phyloP scores from a whole-genome alignment of 2,797 vertebrate genomes.

The Fundulus diaphanus region DNA sequence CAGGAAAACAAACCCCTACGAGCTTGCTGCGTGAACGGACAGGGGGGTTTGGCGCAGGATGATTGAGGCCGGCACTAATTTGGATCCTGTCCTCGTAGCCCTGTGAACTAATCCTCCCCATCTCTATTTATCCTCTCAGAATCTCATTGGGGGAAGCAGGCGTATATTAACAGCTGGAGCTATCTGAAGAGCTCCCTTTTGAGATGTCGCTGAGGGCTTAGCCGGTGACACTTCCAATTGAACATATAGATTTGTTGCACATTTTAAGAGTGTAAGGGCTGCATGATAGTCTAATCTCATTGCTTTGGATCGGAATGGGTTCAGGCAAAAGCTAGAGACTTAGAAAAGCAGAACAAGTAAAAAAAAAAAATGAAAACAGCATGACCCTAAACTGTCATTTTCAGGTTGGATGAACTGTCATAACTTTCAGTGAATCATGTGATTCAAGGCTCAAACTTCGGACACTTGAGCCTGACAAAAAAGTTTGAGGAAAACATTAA shows the following conservation, averaged over 20 bases:
- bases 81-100: conserved; percentile 77
- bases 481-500: conserved; percentile 34
- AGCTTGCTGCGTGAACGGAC: conserved; percentile 23
- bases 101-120: conserved; percentile 77
- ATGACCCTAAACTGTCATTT: conserved; percentile 75
- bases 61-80: conserved; percentile 76
- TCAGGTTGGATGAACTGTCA: conserved; percentile 55
- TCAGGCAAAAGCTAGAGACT: conserved; percentile 57
- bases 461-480: conserved; percentile 10
- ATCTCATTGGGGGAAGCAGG: conserved; percentile 74
- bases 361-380: conserved; percentile 68
- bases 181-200: conserved; percentile 73
- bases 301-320: conserved; percentile 52
- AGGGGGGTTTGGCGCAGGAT: conserved; percentile 44
- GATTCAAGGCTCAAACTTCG: conserved; percentile 69
- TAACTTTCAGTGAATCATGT: conserved; percentile 35
- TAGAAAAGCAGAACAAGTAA: conserved; percentile 53
- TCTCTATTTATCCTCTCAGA: conserved; percentile 78
- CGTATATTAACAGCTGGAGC: conserved; percentile 71
- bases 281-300: conserved; percentile 76
- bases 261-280: conserved; percentile 60
- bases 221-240: conserved; percentile 73
- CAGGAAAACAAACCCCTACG: conserved; percentile 46
- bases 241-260: conserved; percentile 72
- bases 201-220: conserved; percentile 72